phyloP scores from a whole-genome alignment of 2,113 vertebrate genomes.

The Riparia riparia region DNA sequence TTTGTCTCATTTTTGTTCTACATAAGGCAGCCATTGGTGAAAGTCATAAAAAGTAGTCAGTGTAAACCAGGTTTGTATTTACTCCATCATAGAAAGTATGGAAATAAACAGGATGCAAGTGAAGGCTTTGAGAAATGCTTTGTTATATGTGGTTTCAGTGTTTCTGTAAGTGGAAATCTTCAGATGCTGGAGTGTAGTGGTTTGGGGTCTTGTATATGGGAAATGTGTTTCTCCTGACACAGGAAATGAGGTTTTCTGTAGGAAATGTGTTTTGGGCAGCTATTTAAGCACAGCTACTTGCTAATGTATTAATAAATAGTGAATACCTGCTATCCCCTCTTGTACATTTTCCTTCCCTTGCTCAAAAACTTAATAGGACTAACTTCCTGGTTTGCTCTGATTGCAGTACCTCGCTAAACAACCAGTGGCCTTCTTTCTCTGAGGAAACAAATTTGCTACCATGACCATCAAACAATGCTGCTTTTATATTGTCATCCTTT shows the following conservation, averaged over 20 bases:
- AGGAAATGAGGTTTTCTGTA: background rate
- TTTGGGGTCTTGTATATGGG: background rate
- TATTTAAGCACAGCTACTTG: background rate
- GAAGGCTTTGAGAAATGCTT: background rate
- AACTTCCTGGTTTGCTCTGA: background rate
- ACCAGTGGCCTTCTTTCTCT: background rate
- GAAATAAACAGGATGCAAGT: constrained; percentile 14
- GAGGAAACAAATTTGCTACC: background rate
- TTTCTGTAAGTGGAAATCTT: background rate
- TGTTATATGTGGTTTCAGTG: background rate
- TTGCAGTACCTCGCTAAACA: background rate
- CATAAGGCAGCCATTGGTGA: background rate
- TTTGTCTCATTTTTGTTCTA: background rate
- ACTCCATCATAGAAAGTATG: background rate
- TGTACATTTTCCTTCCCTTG: background rate
- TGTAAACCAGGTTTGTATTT: constrained; percentile 6
- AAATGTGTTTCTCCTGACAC: background rate
- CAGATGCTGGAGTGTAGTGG: background rate
- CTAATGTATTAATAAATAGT: background rate
- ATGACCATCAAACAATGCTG: background rate
- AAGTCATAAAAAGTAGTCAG: background rate
- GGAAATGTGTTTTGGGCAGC: background rate
- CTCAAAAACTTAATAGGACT: background rate
- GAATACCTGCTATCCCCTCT: background rate
- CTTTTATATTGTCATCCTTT: background rate